Percentiles rank a stretch among this genome's conserved stretches.
phyloP scores from a whole-genome alignment of 2,113 vertebrate genomes.

The Dermatemys mawii region DNA sequence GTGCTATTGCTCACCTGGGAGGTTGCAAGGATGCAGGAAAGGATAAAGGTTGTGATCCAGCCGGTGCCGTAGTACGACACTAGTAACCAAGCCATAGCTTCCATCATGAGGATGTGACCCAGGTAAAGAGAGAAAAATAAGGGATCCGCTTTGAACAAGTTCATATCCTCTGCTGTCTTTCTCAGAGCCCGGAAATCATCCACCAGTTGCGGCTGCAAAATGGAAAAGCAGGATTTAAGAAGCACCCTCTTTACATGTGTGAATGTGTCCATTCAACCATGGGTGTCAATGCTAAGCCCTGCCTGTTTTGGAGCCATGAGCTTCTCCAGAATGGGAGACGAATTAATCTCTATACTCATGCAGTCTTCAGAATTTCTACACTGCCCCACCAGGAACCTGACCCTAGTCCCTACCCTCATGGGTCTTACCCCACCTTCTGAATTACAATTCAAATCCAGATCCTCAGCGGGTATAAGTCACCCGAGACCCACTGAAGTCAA shows the following conservation, averaged over 20 bases:
- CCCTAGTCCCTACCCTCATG: background rate
- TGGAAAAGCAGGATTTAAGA: background rate
- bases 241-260: background rate
- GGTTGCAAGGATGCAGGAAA: conserved; percentile 80
- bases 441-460: background rate
- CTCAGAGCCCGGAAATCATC: conserved; percentile 88
- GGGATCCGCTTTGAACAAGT: conserved; percentile 83
- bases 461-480: background rate
- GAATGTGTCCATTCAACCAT: background rate
- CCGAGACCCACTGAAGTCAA: background rate
- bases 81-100: conserved; percentile 84
- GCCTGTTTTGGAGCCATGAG: background rate
- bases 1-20: conserved; percentile 84
- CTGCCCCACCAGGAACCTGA: background rate
- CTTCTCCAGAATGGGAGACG: background rate
- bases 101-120: conserved; percentile 88
- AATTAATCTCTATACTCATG: background rate
- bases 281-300: rapidly evolving
- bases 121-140: conserved; percentile 90
- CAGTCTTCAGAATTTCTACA: background rate
- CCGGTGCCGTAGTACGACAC: conserved; percentile 84
- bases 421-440: background rate
- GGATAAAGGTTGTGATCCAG: conserved; percentile 87
- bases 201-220: conserved; percentile 79
- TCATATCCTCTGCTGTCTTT: conserved; percentile 80